These are phyloP conservation scores for Pongo abelii DNA, from an alignment of 2,113 vertebrate genomes.

Conservation along the genomic window DNA sequence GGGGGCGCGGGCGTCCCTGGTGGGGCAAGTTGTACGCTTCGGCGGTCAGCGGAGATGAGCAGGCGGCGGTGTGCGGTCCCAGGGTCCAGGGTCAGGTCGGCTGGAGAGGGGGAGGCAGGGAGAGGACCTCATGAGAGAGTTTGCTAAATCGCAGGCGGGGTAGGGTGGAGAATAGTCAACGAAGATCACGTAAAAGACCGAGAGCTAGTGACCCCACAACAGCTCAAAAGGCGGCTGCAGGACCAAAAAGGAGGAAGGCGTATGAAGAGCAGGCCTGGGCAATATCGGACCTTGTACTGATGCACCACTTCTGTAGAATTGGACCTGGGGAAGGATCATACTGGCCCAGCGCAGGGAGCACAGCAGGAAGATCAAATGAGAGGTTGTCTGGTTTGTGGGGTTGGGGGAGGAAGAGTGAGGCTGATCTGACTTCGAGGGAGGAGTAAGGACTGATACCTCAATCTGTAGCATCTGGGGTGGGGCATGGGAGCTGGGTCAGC, in stretches of 20 bases:
- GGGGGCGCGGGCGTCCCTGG: slow-evolving; percentile 85
- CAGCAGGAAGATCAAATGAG: background rate
- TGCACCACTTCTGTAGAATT: background rate
- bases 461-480: background rate
- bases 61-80: slow-evolving; percentile 89
- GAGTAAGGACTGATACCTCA: background rate
- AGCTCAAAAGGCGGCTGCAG: background rate
- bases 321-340: background rate
- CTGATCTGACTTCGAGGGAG: background rate
- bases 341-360: background rate
- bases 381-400: background rate
- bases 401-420: background rate
- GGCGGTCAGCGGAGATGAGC: slow-evolving; percentile 86
- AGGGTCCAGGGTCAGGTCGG: slow-evolving; percentile 86
- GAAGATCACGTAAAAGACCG: background rate
- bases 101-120: slow-evolving; percentile 24
- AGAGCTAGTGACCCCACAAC: background rate
- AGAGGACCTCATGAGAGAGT: background rate
- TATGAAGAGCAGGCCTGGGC: background rate
- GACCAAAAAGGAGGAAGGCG: background rate
- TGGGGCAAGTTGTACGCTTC: slow-evolving; percentile 85
- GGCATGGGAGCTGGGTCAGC: background rate
- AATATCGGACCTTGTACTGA: fast-evolving
- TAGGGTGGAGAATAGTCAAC: fast-evolving
- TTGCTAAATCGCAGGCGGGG: background rate